Evolutionary conservation across 2,113 vertebrate genomes (phyloP), one percentile per base, ranked within the genome.

Genomic region (Odobenus rosmarus): DNA sequence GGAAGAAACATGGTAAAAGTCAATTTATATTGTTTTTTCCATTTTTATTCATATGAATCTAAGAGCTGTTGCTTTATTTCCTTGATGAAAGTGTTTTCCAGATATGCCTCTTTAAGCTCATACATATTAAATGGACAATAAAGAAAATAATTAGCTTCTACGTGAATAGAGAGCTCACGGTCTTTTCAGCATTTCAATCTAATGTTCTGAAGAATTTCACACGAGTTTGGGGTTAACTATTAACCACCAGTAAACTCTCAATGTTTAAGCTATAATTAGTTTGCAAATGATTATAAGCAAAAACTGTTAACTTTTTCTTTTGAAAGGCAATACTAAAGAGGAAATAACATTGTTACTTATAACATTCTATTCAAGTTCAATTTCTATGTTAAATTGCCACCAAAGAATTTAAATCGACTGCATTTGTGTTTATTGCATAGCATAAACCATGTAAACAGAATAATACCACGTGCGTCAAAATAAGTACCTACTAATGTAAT

Each of bases 401-500:
- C 82, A 59, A 96, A 95, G 93, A 96, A 93, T 96, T 96, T 95
- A 92, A 95, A 88, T 97, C 7, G 57, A 88, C 51, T 83, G n/a
- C 59, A 92, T 93, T 97, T 94, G 39, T 87, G 83, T 93, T 97
- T 97, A 97, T 96, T 95, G 33, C 64, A 88, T 19, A 88, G 26
- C 49, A 93, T 96, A 97, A 97, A 82, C 80, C n/a, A 49, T 79
- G 79, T 95, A 97, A 97, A 96, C 57, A 97, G 96, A 97, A 95
- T 93, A 93, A 96, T 97, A 79, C 39, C 28, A 69, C 88, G 88
- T 96, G 13, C 59, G 97, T 98, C 72, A 96, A 94, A 96, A 67
- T 97, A 97, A 97, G 69, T 96, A 93, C 57, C n/a, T 96, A 85
- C 90, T 96, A 96, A 97, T 90, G 18, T 96, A 96, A 74, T 97